These are phyloP conservation scores for Drosophila bifasciata DNA, from an alignment of 1,140 invertebrate species.

Conservation along the genomic window DNA sequence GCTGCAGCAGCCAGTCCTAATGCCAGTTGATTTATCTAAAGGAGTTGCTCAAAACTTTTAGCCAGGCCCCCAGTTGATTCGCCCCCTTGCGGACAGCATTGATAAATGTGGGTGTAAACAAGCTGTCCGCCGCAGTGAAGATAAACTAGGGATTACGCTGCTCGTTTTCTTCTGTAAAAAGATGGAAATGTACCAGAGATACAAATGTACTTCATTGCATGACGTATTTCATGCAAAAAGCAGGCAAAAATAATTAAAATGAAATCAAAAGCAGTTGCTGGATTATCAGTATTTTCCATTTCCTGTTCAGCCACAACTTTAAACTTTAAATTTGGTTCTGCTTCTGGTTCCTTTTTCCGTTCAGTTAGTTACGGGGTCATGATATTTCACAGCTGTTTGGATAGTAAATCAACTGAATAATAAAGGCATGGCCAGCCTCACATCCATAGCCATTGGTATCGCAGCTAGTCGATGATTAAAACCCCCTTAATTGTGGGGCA, in stretches of 20 bases:
- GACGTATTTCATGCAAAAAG: too few relatives aligned
- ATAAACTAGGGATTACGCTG: slow-evolving; percentile 24
- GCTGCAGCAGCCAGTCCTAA: slow-evolving; percentile 26
- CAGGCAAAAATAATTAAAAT: too few relatives aligned
- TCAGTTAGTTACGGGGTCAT: slow-evolving; percentile 31
- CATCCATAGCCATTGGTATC: slow-evolving; percentile 17
- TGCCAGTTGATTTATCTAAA: slow-evolving; percentile 56
- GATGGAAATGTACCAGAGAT: slow-evolving; percentile 2
- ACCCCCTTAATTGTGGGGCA: slow-evolving; percentile 54
- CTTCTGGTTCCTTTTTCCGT: slow-evolving; percentile 25
- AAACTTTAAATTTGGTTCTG: slow-evolving; percentile 22
- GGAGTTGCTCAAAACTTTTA: slow-evolving; percentile 44
- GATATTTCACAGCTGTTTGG: slow-evolving; percentile 67
- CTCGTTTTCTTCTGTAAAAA: slow-evolving; percentile 14
- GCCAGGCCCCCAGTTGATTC: slow-evolving; percentile 17
- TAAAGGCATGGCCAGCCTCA: slow-evolving; percentile 47
- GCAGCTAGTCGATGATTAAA: slow-evolving; percentile 58
- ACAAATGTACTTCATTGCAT: too few relatives aligned
- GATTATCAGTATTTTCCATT: too few relatives aligned
- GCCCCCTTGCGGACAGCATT: slow-evolving; percentile 22
- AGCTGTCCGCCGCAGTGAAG: slow-evolving; percentile 17
- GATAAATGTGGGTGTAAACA: slow-evolving; percentile 55
- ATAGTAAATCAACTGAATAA: slow-evolving; percentile 70
- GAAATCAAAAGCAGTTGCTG: too few relatives aligned
- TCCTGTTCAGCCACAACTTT: not conserved